Evolutionary conservation across 2,113 vertebrate genomes (phyloP).

Genomic region (Monopterus albus): DNA sequence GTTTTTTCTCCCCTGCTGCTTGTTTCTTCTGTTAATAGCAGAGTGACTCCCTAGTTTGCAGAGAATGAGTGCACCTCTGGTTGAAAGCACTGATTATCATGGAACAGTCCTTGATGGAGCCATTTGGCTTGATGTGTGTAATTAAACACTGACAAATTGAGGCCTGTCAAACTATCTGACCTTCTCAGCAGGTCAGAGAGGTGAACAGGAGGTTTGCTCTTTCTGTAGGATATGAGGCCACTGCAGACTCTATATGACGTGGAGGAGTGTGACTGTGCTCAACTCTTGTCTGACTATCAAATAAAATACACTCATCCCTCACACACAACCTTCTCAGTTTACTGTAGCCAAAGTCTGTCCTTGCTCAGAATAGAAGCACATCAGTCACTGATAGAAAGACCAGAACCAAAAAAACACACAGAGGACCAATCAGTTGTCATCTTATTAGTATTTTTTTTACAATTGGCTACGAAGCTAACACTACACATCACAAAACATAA

Average conservation of each 20-base stretch:
- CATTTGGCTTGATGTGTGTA: conserved; percentile 65
- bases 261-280: not conserved
- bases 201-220: conserved; percentile 16
- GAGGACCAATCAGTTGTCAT: no score
- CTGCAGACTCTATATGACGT: not conserved
- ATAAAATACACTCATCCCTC: not conserved
- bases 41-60: conserved; percentile 3
- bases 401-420: no score
- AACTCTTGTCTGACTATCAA: not conserved
- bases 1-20: conserved; percentile 1
- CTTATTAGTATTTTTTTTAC: no score
- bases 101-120: conserved; percentile 60
- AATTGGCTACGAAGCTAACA: no score
- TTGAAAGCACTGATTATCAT: conserved; percentile 69
- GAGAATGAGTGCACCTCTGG: conserved; percentile 15
- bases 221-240: not conserved
- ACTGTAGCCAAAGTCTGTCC: not conserved
- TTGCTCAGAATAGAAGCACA: no score
- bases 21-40: conserved; percentile 27
- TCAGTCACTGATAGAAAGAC: no score
- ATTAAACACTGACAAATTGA: conserved; percentile 72
- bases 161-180: conserved; percentile 65
- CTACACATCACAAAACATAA: no score
- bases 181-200: conserved; percentile 43
- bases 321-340: not conserved